A percentile compares a stretch with the other conserved stretches of the same genome.
phyloP scores from a whole-genome alignment of 2,797 vertebrate species.

The Parotocinclus haroldoi region DNA sequence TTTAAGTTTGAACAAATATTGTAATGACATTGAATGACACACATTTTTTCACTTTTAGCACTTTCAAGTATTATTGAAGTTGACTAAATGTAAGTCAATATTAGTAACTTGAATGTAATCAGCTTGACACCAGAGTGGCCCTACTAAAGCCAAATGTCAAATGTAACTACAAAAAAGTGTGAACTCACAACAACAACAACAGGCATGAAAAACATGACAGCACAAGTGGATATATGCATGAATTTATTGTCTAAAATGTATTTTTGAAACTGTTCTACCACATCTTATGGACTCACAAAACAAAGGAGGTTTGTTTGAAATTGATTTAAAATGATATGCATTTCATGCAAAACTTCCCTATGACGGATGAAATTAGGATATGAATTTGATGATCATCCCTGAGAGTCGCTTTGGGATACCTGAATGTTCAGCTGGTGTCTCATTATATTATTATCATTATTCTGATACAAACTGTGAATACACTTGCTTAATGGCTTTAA shows the following conservation, averaged over 20 bases:
- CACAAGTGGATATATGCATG: background rate
- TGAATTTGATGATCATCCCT: constrained; percentile 21
- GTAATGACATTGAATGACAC: too few relatives aligned
- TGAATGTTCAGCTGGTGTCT: constrained; percentile 11
- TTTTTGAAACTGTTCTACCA: constrained; percentile 10
- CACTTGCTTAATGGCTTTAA: constrained; percentile 2
- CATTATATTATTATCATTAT: too few relatives aligned
- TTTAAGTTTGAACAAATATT: too few relatives aligned
- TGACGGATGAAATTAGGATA: background rate
- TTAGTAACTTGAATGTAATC: too few relatives aligned
- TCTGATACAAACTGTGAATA: background rate
- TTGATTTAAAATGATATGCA: background rate
- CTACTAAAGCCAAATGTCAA: too few relatives aligned
- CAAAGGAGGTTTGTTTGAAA: constrained; percentile 1
- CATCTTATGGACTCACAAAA: constrained; percentile 35
- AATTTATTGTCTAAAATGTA: background rate
- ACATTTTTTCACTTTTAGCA: too few relatives aligned
- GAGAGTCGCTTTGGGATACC: constrained; percentile 36
- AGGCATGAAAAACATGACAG: too few relatives aligned
- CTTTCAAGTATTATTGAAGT: too few relatives aligned
- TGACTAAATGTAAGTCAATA: too few relatives aligned
- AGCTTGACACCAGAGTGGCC: too few relatives aligned
- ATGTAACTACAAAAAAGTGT: too few relatives aligned
- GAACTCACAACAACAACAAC: too few relatives aligned
- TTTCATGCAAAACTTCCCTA: background rate